These are phyloP conservation scores for Hecatera dysodea DNA, from an alignment of 2,888 invertebrate species.

Conservation along the genomic window DNA sequence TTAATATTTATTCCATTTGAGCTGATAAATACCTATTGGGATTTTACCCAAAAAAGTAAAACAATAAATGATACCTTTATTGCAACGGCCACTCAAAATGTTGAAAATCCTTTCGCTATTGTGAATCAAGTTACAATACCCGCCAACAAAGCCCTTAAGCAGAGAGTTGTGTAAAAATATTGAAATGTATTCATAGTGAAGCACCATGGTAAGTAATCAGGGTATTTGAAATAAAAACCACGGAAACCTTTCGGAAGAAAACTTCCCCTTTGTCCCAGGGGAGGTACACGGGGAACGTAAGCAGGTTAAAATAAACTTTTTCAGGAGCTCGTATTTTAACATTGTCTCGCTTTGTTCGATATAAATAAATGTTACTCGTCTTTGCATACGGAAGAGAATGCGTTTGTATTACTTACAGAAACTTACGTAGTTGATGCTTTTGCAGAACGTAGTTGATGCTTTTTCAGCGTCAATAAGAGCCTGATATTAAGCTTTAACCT, in stretches of 20 bases:
- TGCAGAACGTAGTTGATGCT: too few species aligned
- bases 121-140: slow-evolving; percentile 51
- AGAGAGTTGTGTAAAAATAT: slow-evolving; percentile 71
- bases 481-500: slow-evolving; percentile 25
- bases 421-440: slow-evolving; percentile 1
- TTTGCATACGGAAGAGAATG: slow-evolving; percentile 21
- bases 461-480: slow-evolving; percentile 6
- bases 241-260: slow-evolving; percentile 74
- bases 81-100: slow-evolving; percentile 25
- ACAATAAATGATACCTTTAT: slow-evolving; percentile 1
- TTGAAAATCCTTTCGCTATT: slow-evolving; percentile 36
- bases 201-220: slow-evolving; percentile 72
- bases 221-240: slow-evolving; percentile 78
- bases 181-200: slow-evolving; percentile 81
- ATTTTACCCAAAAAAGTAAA: neutral
- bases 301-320: slow-evolving; percentile 79
- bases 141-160: slow-evolving; percentile 51
- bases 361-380: slow-evolving; percentile 39
- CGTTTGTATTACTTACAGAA: slow-evolving; percentile 12
- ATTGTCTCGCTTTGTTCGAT: slow-evolving; percentile 47
- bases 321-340: slow-evolving; percentile 71
- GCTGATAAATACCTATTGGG: neutral
- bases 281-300: slow-evolving; percentile 71
- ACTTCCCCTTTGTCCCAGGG: slow-evolving; percentile 72
- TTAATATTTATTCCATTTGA: too few species aligned